A percentile compares a stretch with the other conserved stretches of the same genome.
phyloP scores from a whole-genome alignment of 2,113 vertebrate species.

The Solea senegalensis region DNA sequence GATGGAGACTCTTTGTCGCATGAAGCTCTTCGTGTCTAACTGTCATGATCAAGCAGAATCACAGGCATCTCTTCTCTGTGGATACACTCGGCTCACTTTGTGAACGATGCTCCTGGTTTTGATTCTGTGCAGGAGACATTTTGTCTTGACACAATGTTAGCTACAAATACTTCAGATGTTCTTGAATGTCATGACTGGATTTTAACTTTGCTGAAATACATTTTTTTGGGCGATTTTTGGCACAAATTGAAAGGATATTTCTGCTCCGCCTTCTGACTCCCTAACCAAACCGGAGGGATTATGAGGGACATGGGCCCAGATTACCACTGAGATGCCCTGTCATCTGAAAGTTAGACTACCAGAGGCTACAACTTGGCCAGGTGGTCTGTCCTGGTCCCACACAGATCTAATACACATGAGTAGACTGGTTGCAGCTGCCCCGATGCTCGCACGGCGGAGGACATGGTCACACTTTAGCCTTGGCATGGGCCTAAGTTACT shows the following conservation, averaged over 20 bases:
- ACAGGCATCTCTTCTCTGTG: constrained; percentile 40
- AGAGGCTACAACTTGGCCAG: constrained; percentile 60
- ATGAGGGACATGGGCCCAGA: constrained; percentile 62
- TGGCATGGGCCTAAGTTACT: constrained; percentile 78
- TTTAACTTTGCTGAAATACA: constrained; percentile 29
- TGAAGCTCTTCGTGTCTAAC: constrained; percentile 62
- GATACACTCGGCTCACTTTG: constrained; percentile 57
- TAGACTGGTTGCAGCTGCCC: constrained; percentile 58
- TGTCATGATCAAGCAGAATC: constrained; percentile 46
- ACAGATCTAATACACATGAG: constrained; percentile 70
- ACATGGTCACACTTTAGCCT: constrained; percentile 67
- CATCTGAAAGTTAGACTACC: constrained; percentile 68
- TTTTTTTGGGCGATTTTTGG: constrained; percentile 18
- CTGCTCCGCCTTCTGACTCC: constrained; percentile 3
- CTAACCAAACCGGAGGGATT: constrained; percentile 55
- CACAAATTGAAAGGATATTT: constrained; percentile 40
- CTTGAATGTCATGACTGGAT: constrained; percentile 37
- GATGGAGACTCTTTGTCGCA: constrained; percentile 78
- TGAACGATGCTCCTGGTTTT: constrained; percentile 41
- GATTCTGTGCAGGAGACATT: constrained; percentile 32
- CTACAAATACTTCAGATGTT: constrained; percentile 21
- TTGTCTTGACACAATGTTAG: constrained; percentile 47
- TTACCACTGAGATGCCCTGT: constrained; percentile 78
- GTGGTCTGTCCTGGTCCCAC: constrained; percentile 62
- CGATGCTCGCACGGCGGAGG: constrained; percentile 58